Evolutionary conservation across 2,797 vertebrate genomes (phyloP).

Genomic region (Hapalemur alaotrensis): DNA sequence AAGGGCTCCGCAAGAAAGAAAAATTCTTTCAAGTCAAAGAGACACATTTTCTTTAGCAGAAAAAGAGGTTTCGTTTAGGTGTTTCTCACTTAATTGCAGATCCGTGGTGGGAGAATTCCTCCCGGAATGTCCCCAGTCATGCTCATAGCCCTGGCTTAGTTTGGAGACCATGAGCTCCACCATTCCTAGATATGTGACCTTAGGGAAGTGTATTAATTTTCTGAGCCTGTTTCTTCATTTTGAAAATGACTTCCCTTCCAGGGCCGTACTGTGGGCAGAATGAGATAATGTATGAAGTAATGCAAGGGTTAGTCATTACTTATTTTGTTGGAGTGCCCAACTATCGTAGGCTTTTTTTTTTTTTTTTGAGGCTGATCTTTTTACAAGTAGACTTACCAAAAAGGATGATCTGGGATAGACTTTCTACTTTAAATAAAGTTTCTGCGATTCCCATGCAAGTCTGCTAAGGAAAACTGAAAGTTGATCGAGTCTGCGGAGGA

Average conservation of each 20-base stretch:
- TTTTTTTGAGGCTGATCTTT: not conserved
- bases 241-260: constrained; percentile 54
- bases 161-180: not conserved
- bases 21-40: not conserved
- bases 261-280: not conserved
- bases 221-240: constrained; percentile 7
- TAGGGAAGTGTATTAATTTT: not conserved
- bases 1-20: not conserved
- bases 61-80: not conserved
- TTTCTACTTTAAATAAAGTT: not conserved
- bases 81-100: not conserved
- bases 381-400: not conserved
- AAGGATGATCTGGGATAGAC: not conserved
- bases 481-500: not conserved
- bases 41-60: not conserved
- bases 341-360: not conserved
- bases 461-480: not conserved
- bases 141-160: not conserved
- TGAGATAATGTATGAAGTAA: constrained; percentile 22
- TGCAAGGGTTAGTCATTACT: not conserved
- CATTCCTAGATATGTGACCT: not conserved
- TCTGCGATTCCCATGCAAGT: not conserved
- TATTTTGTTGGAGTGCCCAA: not conserved
- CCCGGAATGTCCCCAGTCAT: fast-evolving
- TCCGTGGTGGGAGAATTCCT: not conserved